Evolutionary conservation across 2,888 invertebrate genomes (phyloP), one percentile per base, ranked within the genome.

Genomic region (Theristus sp.): DNA sequence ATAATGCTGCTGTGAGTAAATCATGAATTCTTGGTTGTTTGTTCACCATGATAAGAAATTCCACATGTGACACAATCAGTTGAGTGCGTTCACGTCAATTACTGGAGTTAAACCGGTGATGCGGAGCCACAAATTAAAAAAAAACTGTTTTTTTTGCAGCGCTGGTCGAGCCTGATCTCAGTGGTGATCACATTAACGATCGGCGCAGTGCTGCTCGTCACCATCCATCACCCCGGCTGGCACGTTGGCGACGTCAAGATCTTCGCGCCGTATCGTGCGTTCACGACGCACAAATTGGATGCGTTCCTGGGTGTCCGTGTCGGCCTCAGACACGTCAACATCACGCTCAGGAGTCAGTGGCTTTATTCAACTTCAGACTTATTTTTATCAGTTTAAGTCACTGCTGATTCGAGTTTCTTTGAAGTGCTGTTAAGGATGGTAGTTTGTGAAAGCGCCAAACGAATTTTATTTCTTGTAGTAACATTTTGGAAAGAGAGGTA

Each of bases 321-420:
- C 67, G 94, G 93, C 61, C 81, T 96, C 64, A 85, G 85, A 73
- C 88, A 89, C 77, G 87, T 93, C 76, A 96, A 96, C 79, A 87
- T 96, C 70, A 93, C 94, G 60, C 82, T 94, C 68, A 83, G 82
- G 78, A 87, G 91, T 90, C 80, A 81, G 60, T 58, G 17, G 17
- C 27, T 30, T 29, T 20, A 22, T 38, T 61, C 28, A 62, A 27
- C 24, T 20, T 63, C 38, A 22, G 24, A 24, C 13, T 26, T 31
- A 26, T 61, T 30, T 56, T 53, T 58, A 38, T 47, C 56, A 59
- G 59, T 57, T 58, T n/a, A n/a, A n/a, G n/a, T n/a, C n/a, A n/a
- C n/a, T n/a, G n/a, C n/a, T n/a, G n/a, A n/a, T n/a, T n/a, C n/a
- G n/a, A n/a, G n/a, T n/a, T n/a, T n/a, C n/a, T n/a, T n/a, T n/a